Percentiles rank a stretch among this genome's conserved stretches.
Evolutionary conservation across 2,888 invertebrate species (phyloP).

Genomic region (Eubasilissa splendida): DNA sequence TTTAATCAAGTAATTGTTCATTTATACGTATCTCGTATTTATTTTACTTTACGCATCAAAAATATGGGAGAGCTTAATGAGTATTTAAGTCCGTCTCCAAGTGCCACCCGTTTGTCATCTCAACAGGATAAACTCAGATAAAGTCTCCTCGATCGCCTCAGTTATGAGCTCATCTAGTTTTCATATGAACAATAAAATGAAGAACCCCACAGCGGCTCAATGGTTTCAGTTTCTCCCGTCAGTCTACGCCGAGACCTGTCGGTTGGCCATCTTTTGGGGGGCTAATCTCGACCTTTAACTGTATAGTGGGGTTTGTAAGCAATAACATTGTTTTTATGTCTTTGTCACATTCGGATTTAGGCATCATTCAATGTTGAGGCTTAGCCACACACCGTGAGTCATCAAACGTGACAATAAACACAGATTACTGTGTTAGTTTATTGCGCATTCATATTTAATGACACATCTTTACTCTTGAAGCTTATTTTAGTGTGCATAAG

Average conservation of each 20-base stretch:
- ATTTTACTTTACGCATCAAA: background rate
- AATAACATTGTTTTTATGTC: constrained; percentile 55
- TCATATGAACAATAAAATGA: constrained; percentile 55
- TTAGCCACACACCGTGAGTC: constrained; percentile 13
- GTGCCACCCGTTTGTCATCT: constrained; percentile 11
- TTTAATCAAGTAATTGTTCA: too few species aligned
- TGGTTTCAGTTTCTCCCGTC: background rate
- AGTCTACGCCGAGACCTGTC: background rate
- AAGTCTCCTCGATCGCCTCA: constrained; percentile 31
- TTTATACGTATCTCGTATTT: background rate
- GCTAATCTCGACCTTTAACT: background rate
- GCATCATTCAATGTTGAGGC: constrained; percentile 24
- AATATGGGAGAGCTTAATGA: constrained; percentile 6
- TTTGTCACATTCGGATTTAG: constrained; percentile 44
- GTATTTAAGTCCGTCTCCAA: constrained; percentile 16
- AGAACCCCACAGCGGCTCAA: constrained; percentile 29
- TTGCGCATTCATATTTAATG: constrained; percentile 20
- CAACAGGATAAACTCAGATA: constrained; percentile 13
- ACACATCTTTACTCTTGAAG: background rate
- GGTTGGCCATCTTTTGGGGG: background rate
- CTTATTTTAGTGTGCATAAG: background rate
- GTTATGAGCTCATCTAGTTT: constrained; percentile 52
- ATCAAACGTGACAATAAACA: constrained; percentile 37
- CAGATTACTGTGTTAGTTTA: constrained; percentile 15
- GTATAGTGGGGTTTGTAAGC: constrained; percentile 45